Percentiles rank a stretch among this genome's conserved stretches.
Conservation (phyloP, 2,113 vertebrate species). For the Microtus ochrogaster region DNA sequence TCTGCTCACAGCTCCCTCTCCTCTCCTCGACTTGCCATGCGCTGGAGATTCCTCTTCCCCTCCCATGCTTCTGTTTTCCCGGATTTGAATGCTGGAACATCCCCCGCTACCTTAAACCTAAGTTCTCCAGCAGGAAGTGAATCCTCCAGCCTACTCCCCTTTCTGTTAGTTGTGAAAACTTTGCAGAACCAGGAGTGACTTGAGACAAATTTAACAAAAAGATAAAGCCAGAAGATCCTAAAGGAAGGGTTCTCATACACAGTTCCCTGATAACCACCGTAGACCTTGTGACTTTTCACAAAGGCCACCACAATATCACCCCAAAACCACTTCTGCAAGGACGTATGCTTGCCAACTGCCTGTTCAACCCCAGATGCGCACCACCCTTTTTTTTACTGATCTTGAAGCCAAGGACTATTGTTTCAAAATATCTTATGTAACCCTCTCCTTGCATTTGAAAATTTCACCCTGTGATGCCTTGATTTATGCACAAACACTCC, state of each 20-base stretch:
- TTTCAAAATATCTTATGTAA: background rate
- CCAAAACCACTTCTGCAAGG: background rate
- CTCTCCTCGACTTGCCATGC: background rate
- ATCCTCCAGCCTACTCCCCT: background rate
- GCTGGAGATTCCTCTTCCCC: background rate
- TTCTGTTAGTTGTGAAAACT: background rate
- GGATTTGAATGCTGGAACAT: background rate
- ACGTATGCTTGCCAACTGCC: background rate
- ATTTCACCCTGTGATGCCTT: background rate
- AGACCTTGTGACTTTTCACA: background rate
- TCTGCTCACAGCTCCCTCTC: background rate
- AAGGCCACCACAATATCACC: background rate
- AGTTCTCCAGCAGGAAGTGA: background rate
- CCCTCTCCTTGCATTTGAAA: background rate
- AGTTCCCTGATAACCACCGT: background rate
- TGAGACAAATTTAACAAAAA: background rate
- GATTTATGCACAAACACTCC: background rate
- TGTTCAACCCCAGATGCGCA: background rate
- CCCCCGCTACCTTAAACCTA: background rate
- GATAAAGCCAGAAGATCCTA: background rate
- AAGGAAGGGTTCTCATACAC: background rate
- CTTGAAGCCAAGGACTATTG: background rate
- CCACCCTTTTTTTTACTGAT: background rate
- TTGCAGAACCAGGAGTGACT: background rate
- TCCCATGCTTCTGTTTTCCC: background rate